Evolutionary conservation across 1,140 invertebrate genomes (phyloP).

Genomic region (Drosophila pachea): DNA sequence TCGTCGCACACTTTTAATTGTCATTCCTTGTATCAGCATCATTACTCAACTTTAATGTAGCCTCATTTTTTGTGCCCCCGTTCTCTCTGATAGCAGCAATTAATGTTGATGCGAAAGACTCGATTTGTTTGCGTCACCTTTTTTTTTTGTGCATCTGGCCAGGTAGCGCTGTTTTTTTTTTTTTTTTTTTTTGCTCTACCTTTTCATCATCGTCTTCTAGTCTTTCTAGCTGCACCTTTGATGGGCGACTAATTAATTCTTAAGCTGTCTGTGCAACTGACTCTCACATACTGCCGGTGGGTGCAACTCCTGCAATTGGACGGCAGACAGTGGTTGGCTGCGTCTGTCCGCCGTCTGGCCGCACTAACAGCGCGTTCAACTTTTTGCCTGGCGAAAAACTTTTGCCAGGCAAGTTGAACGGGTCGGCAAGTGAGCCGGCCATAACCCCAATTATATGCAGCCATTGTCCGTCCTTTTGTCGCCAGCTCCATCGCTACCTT

Average conservation of each 20-base stretch:
- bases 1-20: constrained; percentile 30
- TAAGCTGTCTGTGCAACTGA: constrained; percentile 24
- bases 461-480: constrained; percentile 33
- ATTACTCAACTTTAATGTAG: constrained; percentile 39
- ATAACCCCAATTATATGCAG: constrained; percentile 62
- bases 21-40: constrained; percentile 27
- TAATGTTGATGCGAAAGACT: constrained; percentile 67
- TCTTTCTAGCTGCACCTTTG: constrained; percentile 13
- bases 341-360: constrained; percentile 3
- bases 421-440: background rate
- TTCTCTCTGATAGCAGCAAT: constrained; percentile 35
- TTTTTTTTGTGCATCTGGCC: constrained; percentile 13
- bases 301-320: background rate
- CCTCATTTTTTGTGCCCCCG: constrained; percentile 7
- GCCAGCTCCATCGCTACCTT: constrained; percentile 10
- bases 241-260: constrained; percentile 39
- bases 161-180: no score
- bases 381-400: constrained; percentile 13
- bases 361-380: constrained; percentile 17
- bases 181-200: constrained; percentile 4
- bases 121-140: constrained; percentile 48
- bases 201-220: background rate
- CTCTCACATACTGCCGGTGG: constrained; percentile 12
- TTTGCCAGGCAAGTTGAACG: constrained; percentile 22
- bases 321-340: background rate